Conservation (phyloP, 2,888 invertebrate species). For the Platypus cylindrus region DNA sequence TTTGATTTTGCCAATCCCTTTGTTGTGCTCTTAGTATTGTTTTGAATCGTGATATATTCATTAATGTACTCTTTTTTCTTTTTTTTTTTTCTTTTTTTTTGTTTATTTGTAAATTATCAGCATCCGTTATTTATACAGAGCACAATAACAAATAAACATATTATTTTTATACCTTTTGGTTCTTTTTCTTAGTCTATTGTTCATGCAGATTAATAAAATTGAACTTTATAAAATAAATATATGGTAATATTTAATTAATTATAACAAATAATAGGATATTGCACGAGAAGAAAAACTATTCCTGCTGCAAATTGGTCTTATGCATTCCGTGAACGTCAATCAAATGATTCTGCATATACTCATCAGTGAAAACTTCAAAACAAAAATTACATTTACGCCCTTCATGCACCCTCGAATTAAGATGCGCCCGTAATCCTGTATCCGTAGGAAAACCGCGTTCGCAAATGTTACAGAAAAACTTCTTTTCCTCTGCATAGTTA, state of each 20-base stretch:
- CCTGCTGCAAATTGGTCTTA: too few species aligned
- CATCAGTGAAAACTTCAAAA: constrained; percentile 11
- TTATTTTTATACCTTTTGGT: constrained; percentile 19
- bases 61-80: too few species aligned
- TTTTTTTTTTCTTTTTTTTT: constrained; percentile 18
- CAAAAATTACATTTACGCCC: constrained; percentile 14
- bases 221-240: too few species aligned
- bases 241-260: too few species aligned
- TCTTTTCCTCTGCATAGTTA: constrained; percentile 13
- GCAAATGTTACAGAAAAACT: constrained; percentile 12
- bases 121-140: constrained; percentile 25
- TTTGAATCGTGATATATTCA: constrained; percentile 28
- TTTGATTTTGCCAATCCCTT: too few species aligned
- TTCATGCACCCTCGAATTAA: constrained; percentile 15
- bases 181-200: constrained; percentile 3
- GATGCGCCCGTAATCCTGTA: constrained; percentile 12
- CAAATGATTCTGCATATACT: constrained; percentile 8
- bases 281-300: too few species aligned
- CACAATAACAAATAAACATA: constrained; percentile 25
- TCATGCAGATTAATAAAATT: too few species aligned
- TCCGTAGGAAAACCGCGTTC: constrained; percentile 12
- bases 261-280: too few species aligned
- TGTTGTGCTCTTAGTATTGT: constrained; percentile 25
- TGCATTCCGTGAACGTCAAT: constrained; percentile 5
- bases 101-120: constrained; percentile 23